These are phyloP conservation scores for Eucidaris tribuloides DNA, from an alignment of 35 echinoderm and acorn worm genomes.

Conservation along the genomic window DNA sequence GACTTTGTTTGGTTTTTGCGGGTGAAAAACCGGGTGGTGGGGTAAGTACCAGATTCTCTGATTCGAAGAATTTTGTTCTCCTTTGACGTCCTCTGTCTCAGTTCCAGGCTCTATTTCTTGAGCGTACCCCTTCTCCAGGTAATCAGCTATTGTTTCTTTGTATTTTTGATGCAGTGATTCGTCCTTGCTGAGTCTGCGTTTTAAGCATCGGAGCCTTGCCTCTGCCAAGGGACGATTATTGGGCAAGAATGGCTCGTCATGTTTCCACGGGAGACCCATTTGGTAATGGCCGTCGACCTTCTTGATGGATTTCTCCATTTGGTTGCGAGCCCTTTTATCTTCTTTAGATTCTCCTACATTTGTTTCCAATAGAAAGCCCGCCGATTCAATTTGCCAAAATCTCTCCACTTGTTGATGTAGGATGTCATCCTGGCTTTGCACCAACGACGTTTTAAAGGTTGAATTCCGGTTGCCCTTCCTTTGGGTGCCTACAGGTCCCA, in stretches of 20 bases:
- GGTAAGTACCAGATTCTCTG: conserved; percentile 53
- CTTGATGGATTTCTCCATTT: conserved; percentile 8
- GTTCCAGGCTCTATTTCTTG: not conserved
- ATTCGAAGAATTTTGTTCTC: not conserved
- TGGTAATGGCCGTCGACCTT: conserved; percentile 5
- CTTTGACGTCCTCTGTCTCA: not conserved
- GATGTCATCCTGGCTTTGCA: not conserved
- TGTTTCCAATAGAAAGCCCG: not conserved
- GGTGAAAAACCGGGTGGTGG: conserved; percentile 59
- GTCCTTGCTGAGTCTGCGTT: not conserved
- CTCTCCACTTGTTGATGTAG: not conserved
- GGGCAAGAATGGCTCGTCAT: not conserved
- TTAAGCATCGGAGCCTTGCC: not conserved
- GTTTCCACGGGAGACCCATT: conserved; percentile 18
- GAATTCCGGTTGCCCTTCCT: not conserved
- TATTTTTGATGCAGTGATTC: not conserved
- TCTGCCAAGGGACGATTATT: conserved; percentile 6
- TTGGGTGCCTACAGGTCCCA: not conserved
- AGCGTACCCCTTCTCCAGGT: conserved; percentile 20
- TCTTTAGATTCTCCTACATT: conserved; percentile 1
- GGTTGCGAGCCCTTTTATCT: conserved; percentile 4
- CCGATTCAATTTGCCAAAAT: conserved; percentile 30
- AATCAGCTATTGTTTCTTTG: not conserved
- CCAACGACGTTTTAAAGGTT: not conserved
- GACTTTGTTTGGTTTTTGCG: conserved; percentile 55